These are phyloP conservation scores for Phenganax marumi DNA, from an alignment of 92 coral and sea anemone species.

Conservation along the genomic window DNA sequence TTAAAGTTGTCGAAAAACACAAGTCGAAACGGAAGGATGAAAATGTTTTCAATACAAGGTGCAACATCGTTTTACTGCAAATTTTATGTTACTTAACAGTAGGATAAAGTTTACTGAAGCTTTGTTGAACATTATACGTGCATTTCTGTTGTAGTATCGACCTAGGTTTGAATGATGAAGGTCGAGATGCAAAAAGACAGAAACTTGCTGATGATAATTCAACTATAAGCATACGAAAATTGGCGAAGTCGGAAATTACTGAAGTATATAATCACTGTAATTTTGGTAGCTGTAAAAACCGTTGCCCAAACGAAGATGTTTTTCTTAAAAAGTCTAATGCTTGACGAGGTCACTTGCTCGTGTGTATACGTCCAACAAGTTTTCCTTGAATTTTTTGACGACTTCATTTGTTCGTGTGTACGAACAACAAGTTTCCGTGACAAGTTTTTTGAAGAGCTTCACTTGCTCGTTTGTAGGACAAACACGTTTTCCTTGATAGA, in stretches of 20 bases:
- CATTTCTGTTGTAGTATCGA: constrained; percentile 4
- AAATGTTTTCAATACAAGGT: constrained; percentile 76
- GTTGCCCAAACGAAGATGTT: neutral
- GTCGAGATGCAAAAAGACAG: constrained; percentile 60
- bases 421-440: no score
- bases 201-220: constrained; percentile 68
- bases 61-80: neutral
- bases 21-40: constrained; percentile 67
- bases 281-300: neutral
- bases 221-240: constrained; percentile 84
- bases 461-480: no score
- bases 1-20: constrained; percentile 73
- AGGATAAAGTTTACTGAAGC: neutral
- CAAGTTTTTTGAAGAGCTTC: no score
- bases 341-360: no score
- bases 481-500: no score
- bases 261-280: constrained; percentile 55
- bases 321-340: neutral
- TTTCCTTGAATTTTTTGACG: no score
- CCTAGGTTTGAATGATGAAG: constrained; percentile 58
- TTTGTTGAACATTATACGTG: neutral
- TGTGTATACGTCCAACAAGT: no score
- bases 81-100: neutral
- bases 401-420: no score
- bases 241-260: constrained; percentile 76